Percentiles rank a stretch among this genome's conserved stretches.
phyloP scores from a whole-genome alignment of 2,113 vertebrate species.

The Uropsilus gracilis region DNA sequence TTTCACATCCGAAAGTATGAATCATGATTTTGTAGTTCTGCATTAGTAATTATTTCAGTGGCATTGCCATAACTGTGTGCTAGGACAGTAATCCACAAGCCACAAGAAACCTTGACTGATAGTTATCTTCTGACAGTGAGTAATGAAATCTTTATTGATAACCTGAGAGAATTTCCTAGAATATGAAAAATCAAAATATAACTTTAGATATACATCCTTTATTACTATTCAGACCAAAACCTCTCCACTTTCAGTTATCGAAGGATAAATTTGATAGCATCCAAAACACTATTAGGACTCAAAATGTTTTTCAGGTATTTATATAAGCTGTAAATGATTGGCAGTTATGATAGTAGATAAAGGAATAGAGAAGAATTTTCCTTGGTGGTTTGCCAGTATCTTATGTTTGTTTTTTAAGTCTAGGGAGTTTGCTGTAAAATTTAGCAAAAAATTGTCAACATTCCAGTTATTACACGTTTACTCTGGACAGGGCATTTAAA shows the following conservation, averaged over 20 bases:
- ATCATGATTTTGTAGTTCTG: slow-evolving; percentile 13
- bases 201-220: slow-evolving; percentile 48
- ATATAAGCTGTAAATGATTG: slow-evolving; percentile 7
- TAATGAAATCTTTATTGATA: slow-evolving; percentile 38
- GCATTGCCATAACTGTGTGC: not conserved
- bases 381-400: not conserved
- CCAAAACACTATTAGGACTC: not conserved
- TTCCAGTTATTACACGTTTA: not conserved
- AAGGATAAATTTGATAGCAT: not conserved
- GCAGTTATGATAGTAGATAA: slow-evolving; percentile 7
- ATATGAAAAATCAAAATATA: slow-evolving; percentile 27
- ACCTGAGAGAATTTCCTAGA: not conserved
- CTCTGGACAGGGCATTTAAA: slow-evolving; percentile 29
- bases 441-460: slow-evolving; percentile 30
- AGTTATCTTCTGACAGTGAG: slow-evolving; percentile 21
- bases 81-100: slow-evolving; percentile 29
- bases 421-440: not conserved
- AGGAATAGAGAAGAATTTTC: slow-evolving; percentile 31
- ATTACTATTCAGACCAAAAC: slow-evolving; percentile 12
- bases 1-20: slow-evolving; percentile 48
- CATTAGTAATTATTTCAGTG: not conserved
- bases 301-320: slow-evolving; percentile 55
- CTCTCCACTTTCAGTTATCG: not conserved
- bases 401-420: slow-evolving; percentile 25
- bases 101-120: not conserved